These are phyloP conservation scores for Stomatorhinus ivindoensis DNA, from an alignment of 2,113 vertebrate species.

Conservation along the genomic window DNA sequence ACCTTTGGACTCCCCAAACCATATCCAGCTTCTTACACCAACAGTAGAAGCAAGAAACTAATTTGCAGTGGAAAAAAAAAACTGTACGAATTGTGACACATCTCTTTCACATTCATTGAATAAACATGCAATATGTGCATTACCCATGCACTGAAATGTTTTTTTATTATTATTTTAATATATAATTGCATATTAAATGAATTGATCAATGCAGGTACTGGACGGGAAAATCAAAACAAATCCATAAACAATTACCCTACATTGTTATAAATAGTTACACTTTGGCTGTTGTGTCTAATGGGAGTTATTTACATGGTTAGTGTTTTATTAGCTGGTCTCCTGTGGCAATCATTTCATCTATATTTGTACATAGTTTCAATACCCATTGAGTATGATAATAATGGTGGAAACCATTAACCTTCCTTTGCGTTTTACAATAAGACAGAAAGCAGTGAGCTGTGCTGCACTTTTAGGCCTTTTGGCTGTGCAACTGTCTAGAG, in stretches of 20 bases:
- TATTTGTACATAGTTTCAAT: not conserved
- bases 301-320: constrained; percentile 1
- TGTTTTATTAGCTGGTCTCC: not conserved
- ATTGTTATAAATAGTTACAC: not conserved
- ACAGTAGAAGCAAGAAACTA: not conserved
- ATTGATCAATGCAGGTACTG: not conserved
- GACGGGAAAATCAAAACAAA: not conserved
- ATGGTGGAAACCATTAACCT: not conserved
- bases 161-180: not conserved
- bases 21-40: not conserved
- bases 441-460: not conserved
- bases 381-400: not conserved
- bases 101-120: not conserved
- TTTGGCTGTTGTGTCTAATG: not conserved
- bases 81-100: not conserved
- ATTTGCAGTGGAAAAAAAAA: not conserved
- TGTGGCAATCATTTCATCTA: not conserved
- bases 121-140: not conserved
- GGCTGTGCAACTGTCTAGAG: not conserved
- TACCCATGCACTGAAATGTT: not conserved
- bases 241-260: not conserved
- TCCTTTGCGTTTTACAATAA: not conserved
- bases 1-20: not conserved
- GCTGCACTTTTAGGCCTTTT: not conserved
- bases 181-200: not conserved